Conservation (phyloP, 1,140 invertebrate species). For the Trypoxylus dichotomus region DNA sequence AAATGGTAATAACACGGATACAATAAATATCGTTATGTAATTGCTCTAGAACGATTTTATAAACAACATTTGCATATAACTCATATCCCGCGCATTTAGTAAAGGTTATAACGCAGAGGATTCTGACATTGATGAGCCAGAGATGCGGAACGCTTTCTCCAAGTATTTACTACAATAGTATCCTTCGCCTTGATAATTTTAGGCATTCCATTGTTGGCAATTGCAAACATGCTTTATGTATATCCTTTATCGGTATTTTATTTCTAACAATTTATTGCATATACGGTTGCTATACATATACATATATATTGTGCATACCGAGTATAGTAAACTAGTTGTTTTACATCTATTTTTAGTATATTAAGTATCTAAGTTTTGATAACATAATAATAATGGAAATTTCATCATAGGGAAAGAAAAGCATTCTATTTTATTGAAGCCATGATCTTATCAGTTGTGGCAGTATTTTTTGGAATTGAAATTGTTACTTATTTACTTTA, state of each 20-base stretch:
- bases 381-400: too few species aligned
- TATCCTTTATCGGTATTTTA: neutral
- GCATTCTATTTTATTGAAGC: too few species aligned
- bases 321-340: too few species aligned
- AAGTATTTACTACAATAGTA: neutral
- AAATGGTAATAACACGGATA: neutral
- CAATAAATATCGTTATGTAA: neutral
- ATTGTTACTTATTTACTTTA: too few species aligned
- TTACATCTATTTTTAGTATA: too few species aligned
- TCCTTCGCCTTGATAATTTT: constrained; percentile 6
- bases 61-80: neutral
- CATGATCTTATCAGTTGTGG: too few species aligned
- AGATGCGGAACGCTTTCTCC: neutral
- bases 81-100: neutral
- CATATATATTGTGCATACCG: too few species aligned
- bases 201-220: neutral
- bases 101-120: neutral
- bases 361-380: too few species aligned
- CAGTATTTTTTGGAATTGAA: too few species aligned
- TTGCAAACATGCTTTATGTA: neutral
- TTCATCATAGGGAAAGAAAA: too few species aligned
- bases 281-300: neutral
- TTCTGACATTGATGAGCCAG: neutral
- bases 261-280: neutral
- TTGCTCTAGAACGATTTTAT: neutral